Evolutionary conservation across 1,140 invertebrate species (phyloP).

Genomic region (Nasonia vitripennis): DNA sequence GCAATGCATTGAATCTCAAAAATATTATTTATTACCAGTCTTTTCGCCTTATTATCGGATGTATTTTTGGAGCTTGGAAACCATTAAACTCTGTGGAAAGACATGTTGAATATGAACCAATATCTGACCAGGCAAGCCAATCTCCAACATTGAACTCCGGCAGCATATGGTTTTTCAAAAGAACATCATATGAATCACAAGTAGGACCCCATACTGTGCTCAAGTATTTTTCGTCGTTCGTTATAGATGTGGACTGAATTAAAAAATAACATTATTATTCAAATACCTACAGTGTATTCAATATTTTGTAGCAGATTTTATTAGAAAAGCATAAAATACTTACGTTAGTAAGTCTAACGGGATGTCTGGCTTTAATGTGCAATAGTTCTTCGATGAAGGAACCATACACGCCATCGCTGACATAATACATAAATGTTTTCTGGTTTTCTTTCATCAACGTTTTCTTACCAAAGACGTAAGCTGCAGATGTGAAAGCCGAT

Average conservation of each 20-base stretch:
- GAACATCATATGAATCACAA: constrained; percentile 78
- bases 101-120: constrained; percentile 78
- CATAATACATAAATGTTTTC: constrained; percentile 78
- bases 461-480: constrained; percentile 80
- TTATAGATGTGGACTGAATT: not conserved
- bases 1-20: too few relatives aligned
- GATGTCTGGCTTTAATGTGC: constrained; percentile 57
- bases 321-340: constrained; percentile 1
- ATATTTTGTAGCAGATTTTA: not conserved
- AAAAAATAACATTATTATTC: constrained; percentile 12
- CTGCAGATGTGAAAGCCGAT: constrained; percentile 80
- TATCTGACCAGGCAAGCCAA: constrained; percentile 76
- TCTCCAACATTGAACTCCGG: constrained; percentile 74
- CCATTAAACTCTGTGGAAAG: constrained; percentile 77
- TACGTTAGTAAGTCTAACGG: constrained; percentile 75
- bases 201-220: constrained; percentile 79
- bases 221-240: constrained; percentile 50
- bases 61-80: constrained; percentile 72
- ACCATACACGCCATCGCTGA: constrained; percentile 85
- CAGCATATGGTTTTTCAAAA: constrained; percentile 70
- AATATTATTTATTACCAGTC: constrained; percentile 50
- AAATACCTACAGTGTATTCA: not conserved
- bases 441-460: constrained; percentile 66
- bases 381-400: constrained; percentile 77
- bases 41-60: constrained; percentile 57